phyloP scores from a whole-genome alignment of 2,113 vertebrate genomes.

The Callopanchax toddi region DNA sequence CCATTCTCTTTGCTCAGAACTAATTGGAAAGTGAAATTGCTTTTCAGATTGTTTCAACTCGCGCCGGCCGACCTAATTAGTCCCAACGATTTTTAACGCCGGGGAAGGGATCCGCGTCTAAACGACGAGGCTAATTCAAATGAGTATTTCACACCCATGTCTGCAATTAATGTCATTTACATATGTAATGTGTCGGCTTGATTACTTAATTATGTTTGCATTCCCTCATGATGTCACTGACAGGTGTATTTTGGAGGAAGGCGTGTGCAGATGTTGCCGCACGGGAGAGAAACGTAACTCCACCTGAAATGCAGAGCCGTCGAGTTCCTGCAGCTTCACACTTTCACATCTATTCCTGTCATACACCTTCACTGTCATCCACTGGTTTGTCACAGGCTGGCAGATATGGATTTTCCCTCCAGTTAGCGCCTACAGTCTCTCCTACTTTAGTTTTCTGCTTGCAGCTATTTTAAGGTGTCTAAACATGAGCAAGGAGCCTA shows the following conservation, averaged over 20 bases:
- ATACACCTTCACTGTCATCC: slow-evolving; percentile 48
- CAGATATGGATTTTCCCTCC: slow-evolving; percentile 43
- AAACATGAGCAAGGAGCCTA: neutral
- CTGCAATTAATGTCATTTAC: slow-evolving; percentile 76
- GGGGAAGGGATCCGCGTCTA: slow-evolving; percentile 64
- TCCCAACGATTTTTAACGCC: slow-evolving; percentile 61
- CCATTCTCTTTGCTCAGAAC: slow-evolving; percentile 41
- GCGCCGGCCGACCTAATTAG: slow-evolving; percentile 73
- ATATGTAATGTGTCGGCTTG: slow-evolving; percentile 73
- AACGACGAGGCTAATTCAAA: slow-evolving; percentile 71
- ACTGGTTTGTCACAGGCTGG: slow-evolving; percentile 29
- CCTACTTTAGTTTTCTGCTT: slow-evolving; percentile 13
- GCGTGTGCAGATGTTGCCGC: slow-evolving; percentile 33
- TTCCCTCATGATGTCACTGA: slow-evolving; percentile 60
- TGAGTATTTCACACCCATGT: slow-evolving; percentile 77
- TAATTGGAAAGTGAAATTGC: slow-evolving; percentile 75
- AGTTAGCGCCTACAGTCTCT: slow-evolving; percentile 22
- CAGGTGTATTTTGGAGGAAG: slow-evolving; percentile 51
- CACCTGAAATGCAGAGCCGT: slow-evolving; percentile 28
- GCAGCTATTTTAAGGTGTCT: neutral
- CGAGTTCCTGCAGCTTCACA: slow-evolving; percentile 20
- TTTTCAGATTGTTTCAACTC: slow-evolving; percentile 70
- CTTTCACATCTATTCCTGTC: slow-evolving; percentile 42
- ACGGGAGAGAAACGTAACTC: neutral
- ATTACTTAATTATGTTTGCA: slow-evolving; percentile 74